Percentiles rank a stretch among this genome's conserved stretches.
Evolutionary conservation across 2,888 invertebrate species (phyloP).

Genomic region (Teleogryllus oceanicus): DNA sequence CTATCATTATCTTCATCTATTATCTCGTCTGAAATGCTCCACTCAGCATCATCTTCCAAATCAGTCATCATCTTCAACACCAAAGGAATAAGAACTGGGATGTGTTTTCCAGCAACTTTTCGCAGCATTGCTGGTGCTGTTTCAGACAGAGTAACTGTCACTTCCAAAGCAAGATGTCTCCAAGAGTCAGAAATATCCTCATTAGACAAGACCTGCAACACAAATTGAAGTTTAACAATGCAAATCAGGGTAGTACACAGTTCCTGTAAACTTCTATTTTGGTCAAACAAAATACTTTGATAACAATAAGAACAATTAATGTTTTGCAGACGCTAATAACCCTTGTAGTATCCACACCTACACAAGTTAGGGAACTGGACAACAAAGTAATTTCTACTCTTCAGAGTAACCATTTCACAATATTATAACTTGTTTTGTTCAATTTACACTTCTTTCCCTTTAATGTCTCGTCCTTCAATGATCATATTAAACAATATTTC

Average conservation of each 20-base stretch:
- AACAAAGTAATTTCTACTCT: no score
- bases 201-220: slow-evolving; percentile 61
- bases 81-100: slow-evolving; percentile 75
- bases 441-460: no score
- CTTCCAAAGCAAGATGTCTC: slow-evolving; percentile 88
- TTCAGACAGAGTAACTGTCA: slow-evolving; percentile 74
- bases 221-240: slow-evolving; percentile 23
- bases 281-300: no score
- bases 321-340: no score
- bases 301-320: no score
- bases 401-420: no score
- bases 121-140: slow-evolving; percentile 95
- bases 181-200: slow-evolving; percentile 72
- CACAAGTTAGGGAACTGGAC: no score
- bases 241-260: no score
- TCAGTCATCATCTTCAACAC: slow-evolving; percentile 94
- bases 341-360: no score
- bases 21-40: slow-evolving; percentile 81
- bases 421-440: no score
- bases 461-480: no score
- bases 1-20: slow-evolving; percentile 89
- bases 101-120: slow-evolving; percentile 81
- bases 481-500: slow-evolving; percentile 25
- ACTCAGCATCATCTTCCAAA: slow-evolving; percentile 85
- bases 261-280: no score